A percentile compares a stretch with the other conserved stretches of the same genome.
Conservation (phyloP, 2,888 invertebrate genomes). For the Mythimna lalbum region DNA sequence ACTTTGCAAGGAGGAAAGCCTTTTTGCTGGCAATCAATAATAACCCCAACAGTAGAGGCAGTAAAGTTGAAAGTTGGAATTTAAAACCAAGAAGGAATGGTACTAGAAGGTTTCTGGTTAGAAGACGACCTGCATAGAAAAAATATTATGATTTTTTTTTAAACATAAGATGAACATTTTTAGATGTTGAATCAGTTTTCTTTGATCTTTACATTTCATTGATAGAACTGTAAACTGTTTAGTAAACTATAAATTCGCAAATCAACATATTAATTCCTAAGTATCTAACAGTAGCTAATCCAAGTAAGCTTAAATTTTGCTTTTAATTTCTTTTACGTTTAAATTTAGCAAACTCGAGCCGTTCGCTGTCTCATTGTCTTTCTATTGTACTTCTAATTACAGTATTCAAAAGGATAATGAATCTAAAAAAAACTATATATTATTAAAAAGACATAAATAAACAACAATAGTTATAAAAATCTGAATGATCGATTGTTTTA, state of each 20-base stretch:
- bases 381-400: too few relatives aligned
- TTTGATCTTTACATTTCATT: neutral
- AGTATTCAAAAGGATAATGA: too few relatives aligned
- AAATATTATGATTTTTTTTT: neutral
- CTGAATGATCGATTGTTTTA: neutral
- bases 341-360: too few relatives aligned
- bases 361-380: too few relatives aligned
- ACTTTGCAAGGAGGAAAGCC: slow-evolving; percentile 93
- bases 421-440: neutral
- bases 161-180: too few relatives aligned
- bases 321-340: neutral
- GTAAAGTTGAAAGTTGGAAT: slow-evolving; percentile 94
- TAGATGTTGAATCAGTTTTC: too few relatives aligned
- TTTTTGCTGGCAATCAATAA: slow-evolving; percentile 94
- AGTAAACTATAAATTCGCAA: too few relatives aligned
- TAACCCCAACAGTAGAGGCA: slow-evolving; percentile 93
- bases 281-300: neutral
- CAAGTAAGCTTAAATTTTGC: neutral
- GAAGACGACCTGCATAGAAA: slow-evolving; percentile 91
- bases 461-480: neutral
- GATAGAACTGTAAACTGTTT: neutral
- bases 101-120: slow-evolving; percentile 93
- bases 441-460: neutral
- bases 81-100: slow-evolving; percentile 95
- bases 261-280: neutral